Evolutionary conservation across 2,113 vertebrate genomes (phyloP).

Genomic region (Chiloscyllium plagiosum): DNA sequence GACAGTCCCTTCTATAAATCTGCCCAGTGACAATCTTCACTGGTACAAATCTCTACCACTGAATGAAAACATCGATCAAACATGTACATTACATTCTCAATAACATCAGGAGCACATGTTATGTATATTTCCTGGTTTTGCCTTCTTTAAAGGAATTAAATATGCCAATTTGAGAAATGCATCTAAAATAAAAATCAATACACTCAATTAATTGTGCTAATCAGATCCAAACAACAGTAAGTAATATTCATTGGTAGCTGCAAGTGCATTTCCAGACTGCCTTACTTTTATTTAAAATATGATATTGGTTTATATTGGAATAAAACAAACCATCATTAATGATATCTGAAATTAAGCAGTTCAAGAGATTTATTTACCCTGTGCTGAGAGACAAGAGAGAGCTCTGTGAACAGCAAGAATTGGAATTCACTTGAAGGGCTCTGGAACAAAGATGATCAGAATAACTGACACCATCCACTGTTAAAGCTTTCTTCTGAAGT

Average conservation of each 20-base stretch:
- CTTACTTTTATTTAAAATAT: neutral
- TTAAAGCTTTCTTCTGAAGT: neutral
- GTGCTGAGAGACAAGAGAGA: neutral
- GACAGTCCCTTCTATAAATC: neutral
- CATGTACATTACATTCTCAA: neutral
- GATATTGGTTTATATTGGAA: neutral
- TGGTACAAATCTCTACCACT: neutral
- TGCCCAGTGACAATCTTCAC: neutral
- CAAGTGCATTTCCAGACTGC: neutral
- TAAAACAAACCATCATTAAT: neutral
- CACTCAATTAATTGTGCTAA: neutral
- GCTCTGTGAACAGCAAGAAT: neutral
- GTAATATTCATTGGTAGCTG: too few species aligned
- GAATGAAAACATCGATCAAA: neutral
- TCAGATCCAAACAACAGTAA: neutral
- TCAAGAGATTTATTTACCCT: neutral
- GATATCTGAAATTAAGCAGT: neutral
- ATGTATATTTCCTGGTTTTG: neutral
- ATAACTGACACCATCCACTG: neutral
- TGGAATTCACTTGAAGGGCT: neutral
- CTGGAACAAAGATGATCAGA: neutral
- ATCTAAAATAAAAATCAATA: neutral
- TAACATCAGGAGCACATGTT: neutral
- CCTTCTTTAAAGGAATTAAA: neutral
- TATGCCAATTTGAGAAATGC: neutral